Base-by-base conservation (phyloP, 2,113 vertebrate genomes). In the Rhodinocichla rosea region DNA sequence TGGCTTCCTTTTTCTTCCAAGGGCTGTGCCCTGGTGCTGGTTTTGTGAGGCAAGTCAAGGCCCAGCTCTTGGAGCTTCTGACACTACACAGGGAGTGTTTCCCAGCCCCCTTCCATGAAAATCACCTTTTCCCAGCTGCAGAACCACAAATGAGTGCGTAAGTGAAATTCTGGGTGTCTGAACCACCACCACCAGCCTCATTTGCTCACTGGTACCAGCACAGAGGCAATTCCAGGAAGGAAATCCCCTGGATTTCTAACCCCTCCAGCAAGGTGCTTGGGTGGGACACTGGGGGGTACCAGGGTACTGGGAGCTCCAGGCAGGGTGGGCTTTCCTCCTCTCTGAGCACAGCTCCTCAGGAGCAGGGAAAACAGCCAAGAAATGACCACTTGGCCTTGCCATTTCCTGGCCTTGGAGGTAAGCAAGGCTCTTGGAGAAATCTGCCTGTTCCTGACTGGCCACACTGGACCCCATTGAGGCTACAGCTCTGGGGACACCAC, bases 61-160 rank as follows among this genome's bases (percentile, higher is more conserved):
- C 35, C 30, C 30, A 37, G 37, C 11, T 79, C 28, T 23, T 33
- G 19, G 39, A 15, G 28, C 50, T 82, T 28, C 47, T 89, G 6
- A 28, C 17, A 15, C 32, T 3, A 1, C 18, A 15, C 23, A 32
- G 13, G 12, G 28, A 47, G 5, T 33, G 15, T 42, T 39, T 27
- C 33, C 59, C 53, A 55, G 20, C 13, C 17, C 37, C 37, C 13
- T 78, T 24, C 70, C 56, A 8, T 8, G 8, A 82, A 70, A 83
- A 67, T 8, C 13, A 1, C 22, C 26, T 83, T 83, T 50, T 5
- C 40, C 64, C 49, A 37, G 3, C 55, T 42, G 28, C 44, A 83
- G 77, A 64, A 10, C 42, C 35, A 15, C 0, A 2, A 24, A 2
- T 2, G 3, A 11, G 5, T 7, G 32, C 0, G 0, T 12, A 2